A percentile compares a stretch with the other conserved stretches of the same genome.
These are phyloP conservation scores for Channallabes apus DNA, from an alignment of 2,797 vertebrate genomes.

Conservation along the genomic window DNA sequence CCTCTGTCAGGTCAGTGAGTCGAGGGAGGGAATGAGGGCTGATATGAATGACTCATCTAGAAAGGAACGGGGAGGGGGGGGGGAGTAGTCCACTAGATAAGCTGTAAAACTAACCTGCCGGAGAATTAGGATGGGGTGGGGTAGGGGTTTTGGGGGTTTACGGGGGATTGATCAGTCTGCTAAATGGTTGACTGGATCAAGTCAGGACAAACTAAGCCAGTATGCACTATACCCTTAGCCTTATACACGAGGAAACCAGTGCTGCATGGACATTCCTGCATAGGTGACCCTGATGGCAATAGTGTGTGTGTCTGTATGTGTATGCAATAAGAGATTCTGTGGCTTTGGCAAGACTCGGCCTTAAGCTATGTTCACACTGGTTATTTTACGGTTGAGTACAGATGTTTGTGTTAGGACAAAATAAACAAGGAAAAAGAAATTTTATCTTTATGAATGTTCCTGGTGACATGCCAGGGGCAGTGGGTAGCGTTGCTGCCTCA, in stretches of 20 bases:
- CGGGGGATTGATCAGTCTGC: constrained; percentile 36
- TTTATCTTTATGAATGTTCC: neutral
- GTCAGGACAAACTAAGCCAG: constrained; percentile 43
- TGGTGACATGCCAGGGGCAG: neutral
- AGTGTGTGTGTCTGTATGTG: constrained; percentile 52
- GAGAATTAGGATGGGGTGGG: constrained; percentile 1
- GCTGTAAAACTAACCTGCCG: constrained; percentile 45
- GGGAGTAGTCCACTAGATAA: constrained; percentile 42
- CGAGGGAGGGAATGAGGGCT: constrained; percentile 39
- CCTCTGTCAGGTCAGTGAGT: constrained; percentile 36
- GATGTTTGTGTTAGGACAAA: neutral
- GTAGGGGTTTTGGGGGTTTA: neutral
- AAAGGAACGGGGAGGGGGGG: constrained; percentile 40
- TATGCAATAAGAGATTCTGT: constrained; percentile 23
- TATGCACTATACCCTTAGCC: constrained; percentile 61
- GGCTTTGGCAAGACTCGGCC: constrained; percentile 34
- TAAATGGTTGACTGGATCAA: constrained; percentile 38
- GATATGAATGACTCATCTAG: constrained; percentile 52
- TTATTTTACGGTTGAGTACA: neutral
- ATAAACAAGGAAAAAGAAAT: neutral
- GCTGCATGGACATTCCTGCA: constrained; percentile 55
- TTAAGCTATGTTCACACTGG: neutral
- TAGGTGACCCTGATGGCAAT: constrained; percentile 55
- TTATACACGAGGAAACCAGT: constrained; percentile 57
- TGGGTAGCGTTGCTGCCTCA: neutral